Conservation (phyloP, 1,140 invertebrate genomes). For the Artemia franciscana region DNA sequence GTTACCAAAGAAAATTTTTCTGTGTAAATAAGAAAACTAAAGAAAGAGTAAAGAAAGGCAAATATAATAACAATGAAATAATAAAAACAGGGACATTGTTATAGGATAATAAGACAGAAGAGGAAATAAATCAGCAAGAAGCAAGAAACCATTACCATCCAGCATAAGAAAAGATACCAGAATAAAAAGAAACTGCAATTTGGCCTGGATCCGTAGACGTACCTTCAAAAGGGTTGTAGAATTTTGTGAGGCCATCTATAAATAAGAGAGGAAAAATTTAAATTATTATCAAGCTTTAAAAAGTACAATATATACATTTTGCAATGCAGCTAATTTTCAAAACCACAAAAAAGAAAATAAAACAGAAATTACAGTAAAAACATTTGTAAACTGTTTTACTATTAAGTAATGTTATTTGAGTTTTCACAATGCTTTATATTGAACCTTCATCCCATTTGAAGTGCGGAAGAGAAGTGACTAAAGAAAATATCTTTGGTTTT, state of each 20-base stretch:
- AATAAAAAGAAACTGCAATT: slow-evolving; percentile 75
- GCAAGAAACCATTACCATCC: slow-evolving; percentile 42
- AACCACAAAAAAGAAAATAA: not conserved
- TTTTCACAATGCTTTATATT: no score
- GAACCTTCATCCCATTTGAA: no score
- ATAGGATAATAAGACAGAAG: slow-evolving; percentile 7
- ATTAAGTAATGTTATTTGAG: no score
- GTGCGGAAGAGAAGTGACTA: no score
- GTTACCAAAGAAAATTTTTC: no score
- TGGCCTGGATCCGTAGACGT: slow-evolving; percentile 54
- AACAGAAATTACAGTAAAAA: no score
- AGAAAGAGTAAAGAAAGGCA: not conserved
- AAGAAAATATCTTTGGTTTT: no score
- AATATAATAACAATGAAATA: not conserved
- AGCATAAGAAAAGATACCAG: slow-evolving; percentile 86
- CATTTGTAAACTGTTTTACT: no score
- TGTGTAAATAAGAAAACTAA: not conserved
- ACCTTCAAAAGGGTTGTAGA: slow-evolving; percentile 48
- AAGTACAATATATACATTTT: not conserved
- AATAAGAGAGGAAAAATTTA: slow-evolving; percentile 1
- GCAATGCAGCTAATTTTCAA: not conserved
- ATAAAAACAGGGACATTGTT: not conserved
- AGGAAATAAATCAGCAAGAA: slow-evolving; percentile 1
- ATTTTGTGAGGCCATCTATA: slow-evolving; percentile 32
- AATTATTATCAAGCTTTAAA: no score